Percentiles rank a stretch among this genome's conserved stretches.
These are phyloP conservation scores for Etheostoma nigrum DNA, from an alignment of 2,797 vertebrate species.

Conservation along the genomic window DNA sequence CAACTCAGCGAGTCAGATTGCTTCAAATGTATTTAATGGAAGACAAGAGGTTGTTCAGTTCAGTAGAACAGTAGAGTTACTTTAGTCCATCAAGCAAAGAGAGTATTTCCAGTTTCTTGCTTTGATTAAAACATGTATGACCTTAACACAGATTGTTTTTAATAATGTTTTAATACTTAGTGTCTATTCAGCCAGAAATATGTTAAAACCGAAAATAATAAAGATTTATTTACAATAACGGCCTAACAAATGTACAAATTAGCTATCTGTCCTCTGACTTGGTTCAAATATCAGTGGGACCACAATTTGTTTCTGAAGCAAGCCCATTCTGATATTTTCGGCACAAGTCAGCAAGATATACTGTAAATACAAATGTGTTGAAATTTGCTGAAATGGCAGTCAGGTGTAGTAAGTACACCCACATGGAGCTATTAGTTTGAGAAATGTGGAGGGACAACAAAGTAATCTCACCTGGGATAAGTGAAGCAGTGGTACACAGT, in stretches of 20 bases:
- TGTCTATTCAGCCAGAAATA: slow-evolving; percentile 31
- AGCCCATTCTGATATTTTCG: slow-evolving; percentile 47
- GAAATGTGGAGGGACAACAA: slow-evolving; percentile 44
- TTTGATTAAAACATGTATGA: slow-evolving; percentile 26
- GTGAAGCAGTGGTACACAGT: slow-evolving; percentile 26
- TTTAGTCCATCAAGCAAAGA: slow-evolving; percentile 40
- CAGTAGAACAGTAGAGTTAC: slow-evolving; percentile 10
- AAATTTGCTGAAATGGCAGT: slow-evolving; percentile 69
- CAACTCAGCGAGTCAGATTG: slow-evolving; percentile 23
- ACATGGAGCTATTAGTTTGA: slow-evolving; percentile 57
- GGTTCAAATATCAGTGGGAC: slow-evolving; percentile 27
- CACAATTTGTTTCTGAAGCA: slow-evolving; percentile 56
- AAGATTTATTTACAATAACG: slow-evolving; percentile 56
- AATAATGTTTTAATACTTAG: slow-evolving; percentile 20
- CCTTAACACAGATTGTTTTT: slow-evolving; percentile 27
- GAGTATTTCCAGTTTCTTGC: slow-evolving; percentile 20
- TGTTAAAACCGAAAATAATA: slow-evolving; percentile 14
- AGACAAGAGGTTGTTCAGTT: slow-evolving; percentile 54
- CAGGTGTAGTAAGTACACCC: slow-evolving; percentile 54
- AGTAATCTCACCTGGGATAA: slow-evolving; percentile 46
- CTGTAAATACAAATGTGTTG: slow-evolving; percentile 53
- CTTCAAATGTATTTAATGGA: slow-evolving; percentile 62
- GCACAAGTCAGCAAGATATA: slow-evolving; percentile 62
- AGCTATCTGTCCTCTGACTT: slow-evolving; percentile 1
- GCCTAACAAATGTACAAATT: slow-evolving; percentile 43